phyloP scores from a whole-genome alignment of 2,797 vertebrate species.

The Sebastes goodei region DNA sequence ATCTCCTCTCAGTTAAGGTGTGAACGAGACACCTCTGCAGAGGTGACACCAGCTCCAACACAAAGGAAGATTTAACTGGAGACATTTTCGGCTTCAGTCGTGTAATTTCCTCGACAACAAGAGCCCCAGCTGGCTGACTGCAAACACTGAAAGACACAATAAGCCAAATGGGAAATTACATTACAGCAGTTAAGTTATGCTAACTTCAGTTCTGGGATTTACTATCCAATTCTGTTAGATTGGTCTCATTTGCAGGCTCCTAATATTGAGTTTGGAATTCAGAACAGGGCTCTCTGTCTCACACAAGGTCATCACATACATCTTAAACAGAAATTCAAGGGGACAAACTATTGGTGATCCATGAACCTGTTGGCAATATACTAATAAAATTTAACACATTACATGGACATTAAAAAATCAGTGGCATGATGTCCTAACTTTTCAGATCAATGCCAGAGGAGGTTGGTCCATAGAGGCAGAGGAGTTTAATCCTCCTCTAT shows the following conservation, averaged over 20 bases:
- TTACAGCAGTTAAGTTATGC: constrained; percentile 40
- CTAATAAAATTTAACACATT: constrained; percentile 1
- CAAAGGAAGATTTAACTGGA: constrained; percentile 1
- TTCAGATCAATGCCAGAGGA: not conserved
- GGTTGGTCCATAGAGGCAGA: not conserved
- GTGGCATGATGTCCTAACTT: not conserved
- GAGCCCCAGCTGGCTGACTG: constrained; percentile 18
- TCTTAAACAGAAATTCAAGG: constrained; percentile 33
- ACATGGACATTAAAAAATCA: not conserved
- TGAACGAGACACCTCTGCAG: not conserved
- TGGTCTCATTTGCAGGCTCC: constrained; percentile 25
- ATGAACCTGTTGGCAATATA: not conserved
- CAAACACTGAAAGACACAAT: constrained; percentile 10
- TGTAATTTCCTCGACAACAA: not conserved
- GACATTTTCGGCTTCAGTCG: not conserved
- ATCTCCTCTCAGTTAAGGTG: not conserved
- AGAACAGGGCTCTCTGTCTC: constrained; percentile 9
- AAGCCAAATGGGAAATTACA: constrained; percentile 58
- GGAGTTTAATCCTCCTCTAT: not conserved
- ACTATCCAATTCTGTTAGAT: constrained; percentile 10
- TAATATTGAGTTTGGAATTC: constrained; percentile 54
- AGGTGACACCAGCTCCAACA: not conserved
- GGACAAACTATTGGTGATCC: constrained; percentile 13
- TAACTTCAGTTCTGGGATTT: constrained; percentile 18
- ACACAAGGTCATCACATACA: constrained; percentile 23